Evolutionary conservation across 2,888 invertebrate species (phyloP).

Genomic region (Phyllotreta striolata): DNA sequence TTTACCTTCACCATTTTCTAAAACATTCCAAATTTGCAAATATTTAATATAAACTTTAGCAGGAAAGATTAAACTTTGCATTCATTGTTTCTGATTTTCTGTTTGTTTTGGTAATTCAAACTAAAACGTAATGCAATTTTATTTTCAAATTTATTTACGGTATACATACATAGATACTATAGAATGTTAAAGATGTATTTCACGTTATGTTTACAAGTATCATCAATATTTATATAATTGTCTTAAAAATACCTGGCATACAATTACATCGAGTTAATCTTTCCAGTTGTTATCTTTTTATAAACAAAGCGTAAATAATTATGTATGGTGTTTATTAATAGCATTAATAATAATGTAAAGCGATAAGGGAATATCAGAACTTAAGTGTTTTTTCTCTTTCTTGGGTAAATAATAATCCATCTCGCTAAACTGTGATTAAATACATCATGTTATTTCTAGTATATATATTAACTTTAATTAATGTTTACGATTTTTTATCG

Average conservation of each 20-base stretch:
- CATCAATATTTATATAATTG: slow-evolving; percentile 14
- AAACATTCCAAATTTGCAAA: no score
- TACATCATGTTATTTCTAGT: slow-evolving; percentile 25
- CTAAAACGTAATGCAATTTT: no score
- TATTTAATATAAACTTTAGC: no score
- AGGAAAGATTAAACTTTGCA: no score
- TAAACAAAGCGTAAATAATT: slow-evolving; percentile 35
- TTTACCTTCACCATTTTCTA: no score
- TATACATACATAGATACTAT: no score
- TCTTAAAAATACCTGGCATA: slow-evolving; percentile 26
- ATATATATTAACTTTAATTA: slow-evolving; percentile 16
- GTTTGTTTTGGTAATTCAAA: no score
- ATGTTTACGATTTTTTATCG: slow-evolving; percentile 30
- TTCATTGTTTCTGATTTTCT: no score
- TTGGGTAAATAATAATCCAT: slow-evolving; percentile 20
- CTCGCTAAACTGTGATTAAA: slow-evolving; percentile 24
- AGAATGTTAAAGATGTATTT: no score
- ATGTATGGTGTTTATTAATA: slow-evolving; percentile 43
- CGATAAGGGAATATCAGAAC: slow-evolving; percentile 35
- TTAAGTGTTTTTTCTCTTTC: slow-evolving; percentile 17
- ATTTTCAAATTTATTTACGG: no score
- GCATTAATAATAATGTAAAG: slow-evolving; percentile 40
- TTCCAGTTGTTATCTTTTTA: slow-evolving; percentile 31
- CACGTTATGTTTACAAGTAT: no score
- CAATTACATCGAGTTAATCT: slow-evolving; percentile 19